Percentiles rank a stretch among this genome's conserved stretches.
Conservation (phyloP, 2,888 invertebrate species). For the Ormyrus labotus region DNA sequence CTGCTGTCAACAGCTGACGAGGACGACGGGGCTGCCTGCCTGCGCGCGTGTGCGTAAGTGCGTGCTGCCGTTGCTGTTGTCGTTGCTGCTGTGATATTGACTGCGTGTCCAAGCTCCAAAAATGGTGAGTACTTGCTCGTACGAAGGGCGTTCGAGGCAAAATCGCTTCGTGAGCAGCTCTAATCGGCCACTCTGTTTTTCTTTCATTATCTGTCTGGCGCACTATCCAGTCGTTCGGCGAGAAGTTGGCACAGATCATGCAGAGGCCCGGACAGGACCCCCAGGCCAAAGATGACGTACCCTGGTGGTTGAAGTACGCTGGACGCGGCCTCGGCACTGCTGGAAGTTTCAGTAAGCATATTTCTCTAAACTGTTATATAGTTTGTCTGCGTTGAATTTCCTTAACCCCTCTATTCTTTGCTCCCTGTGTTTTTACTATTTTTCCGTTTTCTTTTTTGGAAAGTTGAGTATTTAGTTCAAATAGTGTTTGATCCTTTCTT, state of each 20-base stretch:
- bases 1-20: conserved; percentile 62
- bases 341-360: conserved; percentile 74
- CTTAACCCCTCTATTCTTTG: background rate
- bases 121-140: conserved; percentile 25
- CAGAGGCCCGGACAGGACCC: conserved; percentile 88
- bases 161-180: no score
- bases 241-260: conserved; percentile 88
- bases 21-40: conserved; percentile 6
- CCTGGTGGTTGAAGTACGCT: conserved; percentile 93
- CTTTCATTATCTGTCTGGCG: conserved; percentile 20
- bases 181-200: background rate
- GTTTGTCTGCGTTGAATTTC: background rate
- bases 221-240: conserved; percentile 83
- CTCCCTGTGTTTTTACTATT: background rate
- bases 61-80: background rate
- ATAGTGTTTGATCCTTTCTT: no score
- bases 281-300: conserved; percentile 87
- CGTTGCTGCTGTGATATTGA: background rate
- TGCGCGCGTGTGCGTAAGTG: background rate
- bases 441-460: background rate
- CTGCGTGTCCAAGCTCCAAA: conserved; percentile 14
- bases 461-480: no score
- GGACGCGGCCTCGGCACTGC: conserved; percentile 89
- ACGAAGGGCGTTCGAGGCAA: background rate
- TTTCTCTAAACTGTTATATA: background rate